phyloP scores from a whole-genome alignment of 1,140 invertebrate genomes.

The Scaptomyza graminum region DNA sequence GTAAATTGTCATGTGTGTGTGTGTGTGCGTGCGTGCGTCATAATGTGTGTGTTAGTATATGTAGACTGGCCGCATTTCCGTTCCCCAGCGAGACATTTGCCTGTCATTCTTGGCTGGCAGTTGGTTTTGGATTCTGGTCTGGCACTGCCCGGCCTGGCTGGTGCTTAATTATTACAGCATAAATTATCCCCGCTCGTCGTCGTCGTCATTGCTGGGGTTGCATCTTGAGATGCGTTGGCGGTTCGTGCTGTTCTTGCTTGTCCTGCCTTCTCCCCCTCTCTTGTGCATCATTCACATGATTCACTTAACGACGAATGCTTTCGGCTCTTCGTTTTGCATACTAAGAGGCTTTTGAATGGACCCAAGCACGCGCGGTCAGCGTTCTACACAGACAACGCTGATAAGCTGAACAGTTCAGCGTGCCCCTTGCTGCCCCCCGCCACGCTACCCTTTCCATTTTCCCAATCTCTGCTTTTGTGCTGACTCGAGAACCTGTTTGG shows the following conservation, averaged over 20 bases:
- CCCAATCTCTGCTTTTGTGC: no score
- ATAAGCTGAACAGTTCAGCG: slow-evolving; percentile 29
- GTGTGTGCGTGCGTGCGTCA: slow-evolving; percentile 8
- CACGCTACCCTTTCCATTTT: no score
- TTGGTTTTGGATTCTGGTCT: slow-evolving; percentile 26
- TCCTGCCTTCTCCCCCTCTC: no score
- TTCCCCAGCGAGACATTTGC: slow-evolving; percentile 45
- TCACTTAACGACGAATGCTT: slow-evolving; percentile 56
- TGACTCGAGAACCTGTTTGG: no score
- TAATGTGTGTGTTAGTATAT: neutral
- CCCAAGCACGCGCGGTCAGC: slow-evolving; percentile 14
- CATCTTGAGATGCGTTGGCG: slow-evolving; percentile 61
- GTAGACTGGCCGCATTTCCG: slow-evolving; percentile 29
- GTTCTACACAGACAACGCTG: slow-evolving; percentile 22
- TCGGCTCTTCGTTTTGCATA: slow-evolving; percentile 67
- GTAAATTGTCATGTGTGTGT: slow-evolving; percentile 34
- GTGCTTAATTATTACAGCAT: slow-evolving; percentile 81
- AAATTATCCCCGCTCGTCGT: slow-evolving; percentile 62
- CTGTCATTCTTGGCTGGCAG: slow-evolving; percentile 52
- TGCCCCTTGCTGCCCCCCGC: neutral
- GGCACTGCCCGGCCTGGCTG: slow-evolving; percentile 18
- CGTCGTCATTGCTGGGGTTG: slow-evolving; percentile 11
- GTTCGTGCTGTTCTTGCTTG: slow-evolving; percentile 15
- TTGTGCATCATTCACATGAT: slow-evolving; percentile 42
- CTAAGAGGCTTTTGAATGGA: slow-evolving; percentile 69